phyloP scores from a whole-genome alignment of 2,888 invertebrate genomes.

The Achlya flavicornis region DNA sequence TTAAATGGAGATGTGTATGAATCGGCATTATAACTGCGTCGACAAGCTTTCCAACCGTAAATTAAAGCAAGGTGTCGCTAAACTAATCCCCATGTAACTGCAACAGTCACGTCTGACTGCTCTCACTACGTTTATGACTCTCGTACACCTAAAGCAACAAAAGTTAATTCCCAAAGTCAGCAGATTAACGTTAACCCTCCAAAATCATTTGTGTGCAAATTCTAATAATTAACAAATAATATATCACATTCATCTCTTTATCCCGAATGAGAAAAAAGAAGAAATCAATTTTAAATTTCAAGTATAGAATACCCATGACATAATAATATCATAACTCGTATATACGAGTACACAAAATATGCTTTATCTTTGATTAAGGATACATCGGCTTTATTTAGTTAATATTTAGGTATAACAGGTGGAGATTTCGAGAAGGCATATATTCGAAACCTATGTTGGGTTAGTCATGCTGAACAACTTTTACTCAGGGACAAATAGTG shows the following conservation, averaged over 20 bases:
- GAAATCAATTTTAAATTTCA: too few species aligned
- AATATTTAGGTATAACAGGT: too few species aligned
- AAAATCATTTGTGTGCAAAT: conserved; percentile 29
- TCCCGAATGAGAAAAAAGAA: too few species aligned
- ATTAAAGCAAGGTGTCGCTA: conserved; percentile 68
- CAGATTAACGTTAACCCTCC: conserved; percentile 62
- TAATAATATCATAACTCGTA: too few species aligned
- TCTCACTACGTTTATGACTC: conserved; percentile 56
- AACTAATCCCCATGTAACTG: conserved; percentile 64
- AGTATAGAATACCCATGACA: too few species aligned
- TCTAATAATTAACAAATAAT: conserved; percentile 14
- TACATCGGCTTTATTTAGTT: too few species aligned
- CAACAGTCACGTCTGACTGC: conserved; percentile 63
- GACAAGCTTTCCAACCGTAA: conserved; percentile 71
- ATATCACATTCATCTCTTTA: background rate
- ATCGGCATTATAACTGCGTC: conserved; percentile 64
- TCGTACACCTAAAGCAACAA: conserved; percentile 64
- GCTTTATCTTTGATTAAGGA: too few species aligned
- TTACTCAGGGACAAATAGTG: too few species aligned
- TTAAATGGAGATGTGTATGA: conserved; percentile 64
- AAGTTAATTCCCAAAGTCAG: conserved; percentile 71
- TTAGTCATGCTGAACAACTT: too few species aligned
- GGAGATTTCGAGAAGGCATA: too few species aligned
- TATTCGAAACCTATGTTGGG: too few species aligned
- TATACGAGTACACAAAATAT: too few species aligned